Evolutionary conservation across 2,888 invertebrate species (phyloP), one percentile per base, ranked within the genome.

Genomic region (Drepana falcataria): DNA sequence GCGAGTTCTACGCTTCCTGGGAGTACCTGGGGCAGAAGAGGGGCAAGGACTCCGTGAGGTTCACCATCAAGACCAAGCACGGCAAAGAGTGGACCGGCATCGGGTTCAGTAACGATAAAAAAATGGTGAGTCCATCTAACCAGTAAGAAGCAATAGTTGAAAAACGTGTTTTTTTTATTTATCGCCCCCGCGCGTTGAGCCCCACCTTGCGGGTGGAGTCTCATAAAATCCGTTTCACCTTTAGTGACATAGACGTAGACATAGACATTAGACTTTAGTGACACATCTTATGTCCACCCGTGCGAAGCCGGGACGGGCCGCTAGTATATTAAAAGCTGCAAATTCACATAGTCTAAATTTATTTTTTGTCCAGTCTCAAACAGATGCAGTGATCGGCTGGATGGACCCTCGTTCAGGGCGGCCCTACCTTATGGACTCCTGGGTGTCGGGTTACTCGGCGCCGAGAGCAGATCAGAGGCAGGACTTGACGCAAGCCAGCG

Each of bases 381-480:
- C 97, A 0, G 98, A 98, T 78, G 96, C 96, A 0, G 93, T 98
- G 35, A 91, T 98, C 34, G 98, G 97, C 1, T 97, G 97, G 96
- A 95, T 97, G 35, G 97, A 97, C 77, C 93, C 94, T 53, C 92
- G 93, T 4, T 93, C 92, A 0, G 96, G 95, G 0, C 91, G 96
- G 0, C 95, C 96, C 1, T 96, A 97, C 87, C 81, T 97, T 35
- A 96, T 96, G 95, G 97, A 98, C 80, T 95, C 96, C 0, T 97
- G 96, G 96, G 94, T 97, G 55, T 74, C 79, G 1, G 96, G 96
- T 0, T 97, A 97, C 87, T 93, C 93, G 2, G 92, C 94, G 5
- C 96, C 96, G 0, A 83, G 94, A 6, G 83, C 96, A 9, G 97
- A 96, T 79, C 81, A 86, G 0, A 92, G 93, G 0, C 97, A 97